A percentile compares a stretch with the other conserved stretches of the same genome.
These are phyloP conservation scores for Poeciliopsis gracilis DNA, from an alignment of 2,797 vertebrate species.

Conservation along the genomic window DNA sequence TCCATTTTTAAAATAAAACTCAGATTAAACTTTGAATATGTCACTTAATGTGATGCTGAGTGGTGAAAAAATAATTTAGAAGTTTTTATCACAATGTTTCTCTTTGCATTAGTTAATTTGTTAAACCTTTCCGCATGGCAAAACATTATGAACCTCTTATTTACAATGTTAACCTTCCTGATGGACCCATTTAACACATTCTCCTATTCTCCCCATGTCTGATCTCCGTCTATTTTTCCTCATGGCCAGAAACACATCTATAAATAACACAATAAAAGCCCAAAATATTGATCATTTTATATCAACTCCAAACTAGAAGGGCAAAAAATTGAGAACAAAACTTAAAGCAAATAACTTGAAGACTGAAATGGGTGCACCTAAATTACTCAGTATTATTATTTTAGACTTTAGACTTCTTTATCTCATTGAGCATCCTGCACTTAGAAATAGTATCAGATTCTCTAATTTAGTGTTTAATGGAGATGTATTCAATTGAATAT, in stretches of 20 bases:
- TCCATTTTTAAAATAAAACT: conserved; percentile 78
- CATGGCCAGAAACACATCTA: conserved; percentile 71
- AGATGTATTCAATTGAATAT: neutral
- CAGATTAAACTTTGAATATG: conserved; percentile 79
- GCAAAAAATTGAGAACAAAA: conserved; percentile 48
- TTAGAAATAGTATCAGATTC: neutral
- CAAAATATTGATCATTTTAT: conserved; percentile 64
- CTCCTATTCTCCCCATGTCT: conserved; percentile 13
- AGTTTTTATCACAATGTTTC: conserved; percentile 71
- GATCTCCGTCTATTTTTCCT: conserved; percentile 54
- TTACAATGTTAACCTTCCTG: conserved; percentile 54
- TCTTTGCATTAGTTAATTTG: conserved; percentile 34
- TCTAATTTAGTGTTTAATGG: neutral
- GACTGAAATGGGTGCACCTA: neutral
- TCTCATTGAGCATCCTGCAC: neutral
- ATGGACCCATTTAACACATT: conserved; percentile 46
- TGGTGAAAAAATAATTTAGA: conserved; percentile 62
- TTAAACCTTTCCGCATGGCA: neutral
- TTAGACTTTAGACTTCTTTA: neutral
- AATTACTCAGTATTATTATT: neutral
- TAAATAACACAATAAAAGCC: conserved; percentile 73
- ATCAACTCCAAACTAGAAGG: conserved; percentile 60
- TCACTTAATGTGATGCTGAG: conserved; percentile 71
- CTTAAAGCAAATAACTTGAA: neutral
- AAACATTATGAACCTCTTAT: neutral